Evolutionary conservation across 2,113 vertebrate genomes (phyloP), one percentile per base, ranked within the genome.

Genomic region (Aegotheles bennettii): DNA sequence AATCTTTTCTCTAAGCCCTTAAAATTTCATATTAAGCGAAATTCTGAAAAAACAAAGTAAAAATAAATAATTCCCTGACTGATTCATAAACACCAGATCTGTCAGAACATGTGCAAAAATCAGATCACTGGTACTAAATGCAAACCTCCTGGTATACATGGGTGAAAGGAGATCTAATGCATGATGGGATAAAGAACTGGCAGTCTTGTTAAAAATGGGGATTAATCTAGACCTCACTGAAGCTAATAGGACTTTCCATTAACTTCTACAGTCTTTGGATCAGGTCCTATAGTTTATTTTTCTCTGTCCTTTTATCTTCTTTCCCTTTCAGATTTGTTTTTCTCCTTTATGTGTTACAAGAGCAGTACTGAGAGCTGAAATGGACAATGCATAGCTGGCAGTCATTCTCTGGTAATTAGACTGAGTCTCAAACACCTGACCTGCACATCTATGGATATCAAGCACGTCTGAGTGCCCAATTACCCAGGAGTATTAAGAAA

Each of bases 301-400:
- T 93, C 74, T 90, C 79, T 74, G 21, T 76, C 81, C 91, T 97
- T 97, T 97, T 97, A 96, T 97, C 96, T 95, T 83, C 65, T 88
- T 75, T 97, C 81, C 96, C 93, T 97, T 97, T 97, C 96, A 97
- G 95, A 91, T 96, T 97, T 97, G 92, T 97, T 97, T 97, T 96
- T 94, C 79, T 92, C 93, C 93, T 96, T 97, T 96, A 93, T 97
- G 74, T 87, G 87, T 94, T 96, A 94, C 92, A 97, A 97, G 96
- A 96, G 95, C 88, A 87, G 75, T 77, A 86, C 45, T 64, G 80
- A 94, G 91, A 95, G 87, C 95, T 96, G 93, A 84, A 89, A 94
- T 87, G 90, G 96, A 96, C 92, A 97, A 97, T 95, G 94, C 94
- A 88, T 89, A 87, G 93, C 91, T 95, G 90, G 92, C 91, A 92